Evolutionary conservation across 2,113 vertebrate species (phyloP).

Genomic region (Otocyon megalotis): DNA sequence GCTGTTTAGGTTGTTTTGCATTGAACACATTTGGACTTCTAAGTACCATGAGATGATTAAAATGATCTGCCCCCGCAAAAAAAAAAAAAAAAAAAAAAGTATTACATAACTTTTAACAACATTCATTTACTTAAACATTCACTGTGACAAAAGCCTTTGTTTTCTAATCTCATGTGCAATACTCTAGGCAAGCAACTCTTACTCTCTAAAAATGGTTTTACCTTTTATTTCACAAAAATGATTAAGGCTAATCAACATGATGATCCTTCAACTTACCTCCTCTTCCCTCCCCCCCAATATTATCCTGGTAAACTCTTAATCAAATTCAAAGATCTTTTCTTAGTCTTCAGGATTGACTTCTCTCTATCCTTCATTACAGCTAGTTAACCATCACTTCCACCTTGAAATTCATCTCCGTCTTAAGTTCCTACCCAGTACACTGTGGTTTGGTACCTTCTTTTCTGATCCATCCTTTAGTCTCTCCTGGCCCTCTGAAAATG

Average conservation of each 20-base stretch:
- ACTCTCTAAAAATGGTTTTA: not conserved
- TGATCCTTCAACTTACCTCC: not conserved
- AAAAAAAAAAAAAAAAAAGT: not conserved
- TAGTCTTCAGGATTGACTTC: not conserved
- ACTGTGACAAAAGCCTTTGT: not conserved
- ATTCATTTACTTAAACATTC: not conserved
- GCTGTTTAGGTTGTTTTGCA: no score
- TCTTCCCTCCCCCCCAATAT: not conserved
- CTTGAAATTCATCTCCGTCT: not conserved
- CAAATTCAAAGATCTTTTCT: not conserved
- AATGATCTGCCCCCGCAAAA: no score
- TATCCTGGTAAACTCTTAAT: not conserved
- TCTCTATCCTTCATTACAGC: not conserved
- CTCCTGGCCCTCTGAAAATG: not conserved
- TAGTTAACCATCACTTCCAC: not conserved
- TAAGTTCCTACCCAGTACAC: not conserved
- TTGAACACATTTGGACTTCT: no score
- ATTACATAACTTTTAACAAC: not conserved
- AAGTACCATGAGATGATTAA: no score
- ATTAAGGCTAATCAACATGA: not conserved
- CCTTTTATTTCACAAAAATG: not conserved
- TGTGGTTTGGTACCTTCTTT: not conserved
- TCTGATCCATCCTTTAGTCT: not conserved
- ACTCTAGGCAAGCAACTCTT: not conserved
- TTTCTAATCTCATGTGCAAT: not conserved